Evolutionary conservation across 1,140 invertebrate species (phyloP), one percentile per base, ranked within the genome.

Genomic region (Drosophila nikananu): DNA sequence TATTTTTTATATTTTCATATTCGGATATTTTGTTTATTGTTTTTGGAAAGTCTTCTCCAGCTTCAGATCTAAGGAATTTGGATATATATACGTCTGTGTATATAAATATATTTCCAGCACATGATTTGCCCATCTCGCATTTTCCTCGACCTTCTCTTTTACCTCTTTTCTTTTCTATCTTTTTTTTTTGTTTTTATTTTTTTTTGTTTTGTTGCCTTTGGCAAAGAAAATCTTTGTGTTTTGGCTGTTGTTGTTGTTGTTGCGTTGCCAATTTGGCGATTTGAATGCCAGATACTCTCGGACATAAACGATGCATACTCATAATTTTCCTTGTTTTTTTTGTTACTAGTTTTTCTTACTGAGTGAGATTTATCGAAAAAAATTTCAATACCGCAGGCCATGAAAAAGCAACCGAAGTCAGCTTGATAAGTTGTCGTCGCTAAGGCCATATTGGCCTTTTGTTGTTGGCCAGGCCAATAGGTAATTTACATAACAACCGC

Each of bases 401-500:
- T 70, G 46, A 60, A 76, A 76, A 83, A 76, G 61, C 76, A 66
- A 42, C 48, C 77, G 63, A 58, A 73, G 68, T 60, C 65, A 62
- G 52, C 71, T 84, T 83, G 61, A 77, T 75, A 71, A 80, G 46
- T 78, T 79, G 61, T 62, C 54, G 59, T 83, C 81, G 72, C 66
- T 55, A 39, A 42, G 48, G 66, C 76, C 62, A 67, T 74, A 51
- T 48, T 61, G 35, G 42, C 35, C 59, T 54, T 52, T 62, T n/a
- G 25, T 63, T 79, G 81, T 83, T 83, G 30, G 32, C 32, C 52
- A 55, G 32, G 54, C 54, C 54, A 77, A 83, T 80, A 66, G 77
- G 64, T 76, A 83, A 83, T 83, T 83, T 83, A 80, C 81, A 83
- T 80, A 83, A 83, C 83, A 83, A 83, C 81, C 65, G 52, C 65